Percentiles rank a stretch among this genome's conserved stretches.
These are phyloP conservation scores for Neomorphus geoffroyi DNA, from an alignment of 2,797 vertebrate genomes.

Conservation along the genomic window DNA sequence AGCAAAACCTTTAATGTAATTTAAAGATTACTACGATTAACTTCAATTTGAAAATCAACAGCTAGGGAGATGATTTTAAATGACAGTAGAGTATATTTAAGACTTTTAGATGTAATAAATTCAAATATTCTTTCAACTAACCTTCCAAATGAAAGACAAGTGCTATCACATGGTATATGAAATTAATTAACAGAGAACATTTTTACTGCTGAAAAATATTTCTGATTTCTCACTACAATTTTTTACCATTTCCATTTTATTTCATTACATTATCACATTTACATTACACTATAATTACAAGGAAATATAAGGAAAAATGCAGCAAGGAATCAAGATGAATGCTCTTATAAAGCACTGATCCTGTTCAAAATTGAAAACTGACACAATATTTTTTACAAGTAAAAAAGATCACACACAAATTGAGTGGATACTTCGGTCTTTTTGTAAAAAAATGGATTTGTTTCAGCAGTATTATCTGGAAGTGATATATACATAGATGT, in stretches of 20 bases:
- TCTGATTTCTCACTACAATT: neutral
- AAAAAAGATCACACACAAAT: neutral
- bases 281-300: neutral
- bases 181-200: neutral
- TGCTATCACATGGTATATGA: neutral
- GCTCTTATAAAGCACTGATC: neutral
- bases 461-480: neutral
- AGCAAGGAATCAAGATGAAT: neutral
- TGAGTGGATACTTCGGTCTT: neutral
- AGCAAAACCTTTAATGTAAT: neutral
- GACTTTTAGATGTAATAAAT: neutral
- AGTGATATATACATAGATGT: neutral
- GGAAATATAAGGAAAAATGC: neutral
- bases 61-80: neutral
- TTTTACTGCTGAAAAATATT: neutral
- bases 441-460: neutral
- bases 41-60: neutral
- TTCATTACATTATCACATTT: neutral
- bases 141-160: neutral
- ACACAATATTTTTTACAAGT: neutral
- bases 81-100: neutral
- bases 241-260: neutral
- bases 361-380: neutral
- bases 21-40: neutral
- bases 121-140: neutral